Base-by-base conservation (phyloP, 1,140 invertebrate species). In the Tribolium castaneum region DNA sequence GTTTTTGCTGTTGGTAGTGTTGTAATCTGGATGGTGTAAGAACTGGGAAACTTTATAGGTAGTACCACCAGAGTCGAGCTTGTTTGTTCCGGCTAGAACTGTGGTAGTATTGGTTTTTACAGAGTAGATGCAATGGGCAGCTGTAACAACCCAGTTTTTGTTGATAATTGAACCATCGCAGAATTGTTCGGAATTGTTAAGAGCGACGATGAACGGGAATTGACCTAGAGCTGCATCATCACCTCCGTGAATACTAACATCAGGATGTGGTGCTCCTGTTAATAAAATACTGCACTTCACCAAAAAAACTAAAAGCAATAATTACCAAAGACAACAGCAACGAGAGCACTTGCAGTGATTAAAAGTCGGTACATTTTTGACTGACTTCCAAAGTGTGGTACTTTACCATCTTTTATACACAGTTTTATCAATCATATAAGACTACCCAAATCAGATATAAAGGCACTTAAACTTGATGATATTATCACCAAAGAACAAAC, bases 151-250 rank as follows among this genome's bases (percentile, higher is more conserved):
- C 54, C 54, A 59, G 16, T 59, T 59, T 9, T 59, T 59, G 7
- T 59, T 59, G 22, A 59, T 22, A 25, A 59, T 59, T 16, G 54
- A 25, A 59, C 54, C 54, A 14, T 30, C 54, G 22, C 54, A 59
- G 54, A 25, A 50, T 50, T 50, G 45, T 3, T 50, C 6, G 2
- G 6, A 9, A 13, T 50, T 13, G 45, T 50, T 50, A n/a, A 50
- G 12, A 13, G 45, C 45, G 9, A 50, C 45, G 9, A 50, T 50
- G 45, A 50, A 50, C 3, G 45, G 45, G 45, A 50, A 50, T 50
- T 50, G 45, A 13, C 45, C 45, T 3, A 13, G 12, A 13, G 45
- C 9, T 10, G 45, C 45, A 13, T 50, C 9, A 3, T 50, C 10
- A 9, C 45, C 45, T 5, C 45, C 45, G 6, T n/a, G 9, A 50